Conservation (phyloP, 2,113 vertebrate species). For the Vireo altiloquus region DNA sequence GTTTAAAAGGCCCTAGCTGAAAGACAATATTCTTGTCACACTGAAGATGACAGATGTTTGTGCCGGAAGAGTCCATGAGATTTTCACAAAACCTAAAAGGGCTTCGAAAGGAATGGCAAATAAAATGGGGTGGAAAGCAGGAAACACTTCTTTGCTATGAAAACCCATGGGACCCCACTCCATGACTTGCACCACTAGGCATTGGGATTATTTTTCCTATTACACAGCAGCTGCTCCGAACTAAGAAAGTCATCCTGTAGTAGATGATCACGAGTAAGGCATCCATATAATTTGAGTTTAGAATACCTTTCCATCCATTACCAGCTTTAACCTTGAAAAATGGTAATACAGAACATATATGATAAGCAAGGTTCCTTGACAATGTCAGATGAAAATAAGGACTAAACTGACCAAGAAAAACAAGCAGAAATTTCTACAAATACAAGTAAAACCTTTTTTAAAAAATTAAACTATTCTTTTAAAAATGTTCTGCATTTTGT, state of each 20-base stretch:
- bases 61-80: not conserved
- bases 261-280: not conserved
- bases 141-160: not conserved
- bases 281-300: not conserved
- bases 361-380: not conserved
- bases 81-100: constrained; percentile 4
- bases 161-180: not conserved
- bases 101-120: not conserved
- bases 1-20: not conserved
- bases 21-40: not conserved
- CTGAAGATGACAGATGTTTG: not conserved
- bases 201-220: not conserved
- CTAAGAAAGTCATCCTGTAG: not conserved
- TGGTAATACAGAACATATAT: not conserved
- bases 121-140: not conserved
- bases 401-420: not conserved
- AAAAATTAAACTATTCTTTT: not conserved
- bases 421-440: not conserved
- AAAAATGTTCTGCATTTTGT: not conserved
- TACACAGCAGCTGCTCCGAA: not conserved
- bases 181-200: not conserved
- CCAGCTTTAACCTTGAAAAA: not conserved
- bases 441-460: not conserved
- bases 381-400: not conserved
- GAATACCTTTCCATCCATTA: not conserved